Conservation (phyloP, 2,888 invertebrate species). For the Ferdinandea cuprea region DNA sequence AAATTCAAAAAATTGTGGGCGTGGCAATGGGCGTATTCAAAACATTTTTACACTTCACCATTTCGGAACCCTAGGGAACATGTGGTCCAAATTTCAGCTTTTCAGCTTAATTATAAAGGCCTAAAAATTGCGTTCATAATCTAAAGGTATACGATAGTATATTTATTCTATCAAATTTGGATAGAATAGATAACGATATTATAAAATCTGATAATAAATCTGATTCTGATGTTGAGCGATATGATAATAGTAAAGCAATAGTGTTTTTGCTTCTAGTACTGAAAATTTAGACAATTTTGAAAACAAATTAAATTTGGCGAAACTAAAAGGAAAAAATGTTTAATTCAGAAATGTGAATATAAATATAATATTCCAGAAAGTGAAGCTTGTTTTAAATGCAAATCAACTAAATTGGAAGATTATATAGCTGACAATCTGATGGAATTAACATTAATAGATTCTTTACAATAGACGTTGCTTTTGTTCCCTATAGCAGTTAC, state of each 20-base stretch:
- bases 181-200: slow-evolving; percentile 8
- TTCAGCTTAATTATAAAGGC: too few relatives aligned
- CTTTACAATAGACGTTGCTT: too few relatives aligned
- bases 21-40: too few relatives aligned
- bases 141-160: slow-evolving; percentile 23
- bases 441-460: slow-evolving; percentile 36
- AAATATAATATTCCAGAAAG: slow-evolving; percentile 14
- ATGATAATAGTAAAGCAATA: slow-evolving; percentile 1
- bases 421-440: slow-evolving; percentile 1
- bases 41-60: too few relatives aligned
- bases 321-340: slow-evolving; percentile 14
- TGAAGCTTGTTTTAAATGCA: slow-evolving; percentile 14
- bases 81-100: too few relatives aligned
- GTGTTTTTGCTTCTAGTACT: slow-evolving; percentile 5
- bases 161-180: slow-evolving; percentile 4
- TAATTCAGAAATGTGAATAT: slow-evolving; percentile 4
- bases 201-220: slow-evolving; percentile 2
- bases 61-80: too few relatives aligned
- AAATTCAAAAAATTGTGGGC: too few relatives aligned
- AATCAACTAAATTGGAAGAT: slow-evolving; percentile 4
- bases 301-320: slow-evolving; percentile 24
- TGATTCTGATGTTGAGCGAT: too few relatives aligned
- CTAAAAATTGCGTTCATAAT: slow-evolving; percentile 14
- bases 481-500: too few relatives aligned
- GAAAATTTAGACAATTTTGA: slow-evolving; percentile 20